A percentile compares a stretch with the other conserved stretches of the same genome.
phyloP scores from a whole-genome alignment of 2,797 vertebrate genomes.

The Sus cebifrons region DNA sequence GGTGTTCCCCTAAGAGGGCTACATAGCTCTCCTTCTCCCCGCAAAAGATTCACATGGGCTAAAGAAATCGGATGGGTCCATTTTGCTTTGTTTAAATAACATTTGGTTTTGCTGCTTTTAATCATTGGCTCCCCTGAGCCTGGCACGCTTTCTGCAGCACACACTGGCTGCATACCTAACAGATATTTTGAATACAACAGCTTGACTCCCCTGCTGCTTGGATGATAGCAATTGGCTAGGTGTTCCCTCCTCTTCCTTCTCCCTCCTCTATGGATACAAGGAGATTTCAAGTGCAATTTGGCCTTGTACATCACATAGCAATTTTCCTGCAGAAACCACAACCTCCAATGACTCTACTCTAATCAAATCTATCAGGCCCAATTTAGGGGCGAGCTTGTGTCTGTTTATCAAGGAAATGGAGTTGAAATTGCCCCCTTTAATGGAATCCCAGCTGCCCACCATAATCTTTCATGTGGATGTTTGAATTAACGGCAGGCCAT shows the following conservation, averaged over 20 bases:
- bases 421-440: conserved; percentile 90
- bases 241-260: conserved; percentile 75
- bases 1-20: not conserved
- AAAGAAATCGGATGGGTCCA: not conserved
- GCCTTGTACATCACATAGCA: conserved; percentile 78
- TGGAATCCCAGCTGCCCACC: conserved; percentile 88
- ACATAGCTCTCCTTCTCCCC: not conserved
- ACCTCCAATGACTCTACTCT: conserved; percentile 89
- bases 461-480: conserved; percentile 86
- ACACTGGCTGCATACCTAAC: conserved; percentile 80
- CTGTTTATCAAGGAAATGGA: conserved; percentile 91
- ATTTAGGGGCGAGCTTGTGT: conserved; percentile 86
- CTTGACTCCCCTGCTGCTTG: conserved; percentile 80
- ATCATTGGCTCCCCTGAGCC: conserved; percentile 79
- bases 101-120: conserved; percentile 82
- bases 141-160: conserved; percentile 38
- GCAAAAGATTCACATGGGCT: not conserved
- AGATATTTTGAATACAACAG: conserved; percentile 84
- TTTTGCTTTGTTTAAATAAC: conserved; percentile 87
- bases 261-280: conserved; percentile 60
- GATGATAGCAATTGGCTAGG: conserved; percentile 86
- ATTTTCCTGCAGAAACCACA: conserved; percentile 89
- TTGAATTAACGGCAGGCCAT: conserved; percentile 89
- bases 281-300: conserved; percentile 86
- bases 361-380: conserved; percentile 90